Conservation (phyloP, 2,113 vertebrate genomes). For the Neodon shergylaensis region DNA sequence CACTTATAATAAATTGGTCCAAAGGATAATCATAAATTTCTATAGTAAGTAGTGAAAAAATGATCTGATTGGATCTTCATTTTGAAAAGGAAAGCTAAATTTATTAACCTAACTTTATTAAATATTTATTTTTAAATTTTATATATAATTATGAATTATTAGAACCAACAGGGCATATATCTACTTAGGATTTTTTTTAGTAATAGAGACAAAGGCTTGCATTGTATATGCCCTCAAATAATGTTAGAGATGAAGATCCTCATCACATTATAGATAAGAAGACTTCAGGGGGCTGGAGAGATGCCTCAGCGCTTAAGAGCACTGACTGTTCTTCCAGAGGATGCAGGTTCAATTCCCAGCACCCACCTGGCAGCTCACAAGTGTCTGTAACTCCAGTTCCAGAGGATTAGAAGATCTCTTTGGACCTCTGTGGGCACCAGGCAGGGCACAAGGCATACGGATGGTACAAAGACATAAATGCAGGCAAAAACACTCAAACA, state of each 20-base stretch:
- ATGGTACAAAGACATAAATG: too few species aligned
- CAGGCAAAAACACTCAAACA: not conserved
- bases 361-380: not conserved
- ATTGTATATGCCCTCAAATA: not conserved
- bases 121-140: not conserved
- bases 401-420: not conserved
- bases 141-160: not conserved
- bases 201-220: not conserved
- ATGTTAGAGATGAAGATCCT: not conserved
- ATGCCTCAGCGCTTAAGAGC: not conserved
- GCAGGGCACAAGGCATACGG: not conserved
- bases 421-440: too few species aligned
- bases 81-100: constrained; percentile 45
- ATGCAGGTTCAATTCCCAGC: not conserved
- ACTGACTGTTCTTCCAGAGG: not conserved
- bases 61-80: not conserved
- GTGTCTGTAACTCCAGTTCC: not conserved
- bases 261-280: not conserved
- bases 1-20: constrained; percentile 1
- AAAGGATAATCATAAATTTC: constrained; percentile 9
- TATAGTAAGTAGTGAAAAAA: not conserved
- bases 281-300: not conserved
- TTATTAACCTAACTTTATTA: constrained; percentile 38
- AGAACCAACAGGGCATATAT: not conserved
- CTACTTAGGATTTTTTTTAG: not conserved